Evolutionary conservation across 2,888 invertebrate genomes (phyloP).

Genomic region (Leptinotarsa tumamoca): DNA sequence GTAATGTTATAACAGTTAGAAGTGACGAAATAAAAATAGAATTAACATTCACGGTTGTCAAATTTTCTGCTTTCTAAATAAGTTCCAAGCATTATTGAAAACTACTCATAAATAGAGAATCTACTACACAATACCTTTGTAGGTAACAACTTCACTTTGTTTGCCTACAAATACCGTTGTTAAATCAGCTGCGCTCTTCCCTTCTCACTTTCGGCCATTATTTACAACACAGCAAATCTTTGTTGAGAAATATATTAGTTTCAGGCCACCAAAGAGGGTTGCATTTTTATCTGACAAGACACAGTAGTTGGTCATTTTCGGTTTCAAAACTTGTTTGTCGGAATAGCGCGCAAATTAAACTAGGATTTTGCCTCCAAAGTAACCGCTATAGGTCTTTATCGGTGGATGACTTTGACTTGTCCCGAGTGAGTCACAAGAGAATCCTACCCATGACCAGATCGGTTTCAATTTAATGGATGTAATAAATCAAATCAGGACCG

Average conservation of each 20-base stretch:
- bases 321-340: constrained; percentile 37
- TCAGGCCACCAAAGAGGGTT: constrained; percentile 30
- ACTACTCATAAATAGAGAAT: constrained; percentile 27
- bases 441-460: not conserved
- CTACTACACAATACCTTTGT: constrained; percentile 18
- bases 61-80: constrained; percentile 5
- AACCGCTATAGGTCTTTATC: constrained; percentile 7
- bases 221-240: constrained; percentile 31
- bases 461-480: constrained; percentile 14
- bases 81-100: constrained; percentile 21
- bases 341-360: constrained; percentile 32
- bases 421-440: constrained; percentile 29
- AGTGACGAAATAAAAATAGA: constrained; percentile 1
- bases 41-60: constrained; percentile 8
- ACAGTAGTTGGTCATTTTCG: constrained; percentile 26
- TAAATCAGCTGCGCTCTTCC: constrained; percentile 33
- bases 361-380: constrained; percentile 31
- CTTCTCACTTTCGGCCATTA: constrained; percentile 32
- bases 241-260: constrained; percentile 10
- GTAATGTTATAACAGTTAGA: not conserved
- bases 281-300: constrained; percentile 2
- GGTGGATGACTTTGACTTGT: not conserved
- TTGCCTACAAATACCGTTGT: constrained; percentile 32
- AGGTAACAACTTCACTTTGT: constrained; percentile 29
- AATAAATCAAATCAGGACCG: constrained; percentile 13